phyloP scores from a whole-genome alignment of 2,113 vertebrate species.

The Piaya cayana region DNA sequence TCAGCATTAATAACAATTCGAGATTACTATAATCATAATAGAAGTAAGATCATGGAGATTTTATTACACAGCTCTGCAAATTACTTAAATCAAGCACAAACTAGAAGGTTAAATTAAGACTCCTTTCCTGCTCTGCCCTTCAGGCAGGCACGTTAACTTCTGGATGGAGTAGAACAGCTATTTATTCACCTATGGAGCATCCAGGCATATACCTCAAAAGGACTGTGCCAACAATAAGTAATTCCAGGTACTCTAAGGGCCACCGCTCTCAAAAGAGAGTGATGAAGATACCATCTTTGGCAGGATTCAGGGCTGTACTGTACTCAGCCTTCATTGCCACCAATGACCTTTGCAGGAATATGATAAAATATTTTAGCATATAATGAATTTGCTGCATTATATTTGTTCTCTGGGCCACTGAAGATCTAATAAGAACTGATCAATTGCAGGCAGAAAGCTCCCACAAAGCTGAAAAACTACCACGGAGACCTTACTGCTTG shows the following conservation, averaged over 20 bases:
- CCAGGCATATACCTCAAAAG: fast-evolving
- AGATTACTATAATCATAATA: background rate
- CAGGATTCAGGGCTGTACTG: background rate
- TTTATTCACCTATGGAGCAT: background rate
- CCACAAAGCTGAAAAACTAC: background rate
- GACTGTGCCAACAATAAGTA: background rate
- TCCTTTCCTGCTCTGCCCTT: background rate
- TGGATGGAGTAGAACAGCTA: background rate
- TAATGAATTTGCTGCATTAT: background rate
- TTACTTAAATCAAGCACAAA: background rate
- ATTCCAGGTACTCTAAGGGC: background rate
- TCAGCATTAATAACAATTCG: background rate
- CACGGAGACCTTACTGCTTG: background rate
- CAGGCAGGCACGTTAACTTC: background rate
- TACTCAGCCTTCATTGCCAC: background rate
- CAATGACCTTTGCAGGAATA: background rate
- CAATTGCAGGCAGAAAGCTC: background rate
- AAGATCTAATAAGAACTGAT: background rate
- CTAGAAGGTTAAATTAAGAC: background rate
- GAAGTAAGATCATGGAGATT: background rate
- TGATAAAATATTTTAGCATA: background rate
- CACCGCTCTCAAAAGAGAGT: background rate
- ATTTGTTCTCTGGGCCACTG: background rate
- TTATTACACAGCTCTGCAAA: background rate
- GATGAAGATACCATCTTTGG: background rate